These are phyloP conservation scores for Solen grandis DNA, from an alignment of 1,140 invertebrate genomes.

Conservation along the genomic window DNA sequence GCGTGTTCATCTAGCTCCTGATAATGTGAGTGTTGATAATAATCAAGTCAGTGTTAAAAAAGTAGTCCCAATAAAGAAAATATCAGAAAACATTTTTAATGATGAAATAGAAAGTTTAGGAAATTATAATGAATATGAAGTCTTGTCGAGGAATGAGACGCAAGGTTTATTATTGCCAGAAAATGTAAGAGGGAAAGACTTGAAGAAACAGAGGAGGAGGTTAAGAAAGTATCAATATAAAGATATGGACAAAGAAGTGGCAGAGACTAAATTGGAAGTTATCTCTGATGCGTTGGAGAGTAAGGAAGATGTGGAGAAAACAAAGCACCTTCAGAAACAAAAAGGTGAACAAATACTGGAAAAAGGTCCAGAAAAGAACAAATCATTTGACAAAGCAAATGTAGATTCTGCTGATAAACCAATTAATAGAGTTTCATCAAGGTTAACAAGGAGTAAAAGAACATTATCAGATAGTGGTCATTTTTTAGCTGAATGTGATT, in stretches of 20 bases:
- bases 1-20: not conserved
- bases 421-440: too few species aligned
- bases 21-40: not conserved
- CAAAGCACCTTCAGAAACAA: not conserved
- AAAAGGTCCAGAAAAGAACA: not conserved
- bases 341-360: not conserved
- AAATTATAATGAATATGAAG: constrained; percentile 32
- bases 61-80: constrained; percentile 10
- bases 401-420: not conserved
- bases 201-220: not conserved
- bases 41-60: not conserved
- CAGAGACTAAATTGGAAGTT: not conserved
- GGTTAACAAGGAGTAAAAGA: too few species aligned
- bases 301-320: not conserved
- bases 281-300: not conserved
- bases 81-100: constrained; percentile 11
- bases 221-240: constrained; percentile 27
- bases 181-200: constrained; percentile 11
- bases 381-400: not conserved
- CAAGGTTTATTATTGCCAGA: not conserved
- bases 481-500: too few species aligned
- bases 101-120: constrained; percentile 31
- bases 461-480: too few species aligned
- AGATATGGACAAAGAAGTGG: constrained; percentile 8
- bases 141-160: constrained; percentile 10